Percentiles rank a stretch among this genome's conserved stretches.
Conservation (phyloP, 1,140 invertebrate genomes). For the Anastrepha ludens region DNA sequence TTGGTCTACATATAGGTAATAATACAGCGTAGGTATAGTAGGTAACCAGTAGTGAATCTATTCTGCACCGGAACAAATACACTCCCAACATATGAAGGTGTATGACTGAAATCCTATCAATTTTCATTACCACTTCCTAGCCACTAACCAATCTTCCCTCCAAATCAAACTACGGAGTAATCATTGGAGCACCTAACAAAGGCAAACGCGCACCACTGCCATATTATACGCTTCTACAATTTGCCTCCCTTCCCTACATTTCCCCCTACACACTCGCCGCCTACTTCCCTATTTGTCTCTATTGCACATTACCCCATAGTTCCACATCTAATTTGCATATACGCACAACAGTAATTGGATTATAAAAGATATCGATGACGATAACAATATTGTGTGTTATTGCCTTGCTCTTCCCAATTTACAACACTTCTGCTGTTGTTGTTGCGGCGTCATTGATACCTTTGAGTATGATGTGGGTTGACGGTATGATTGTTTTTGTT, state of each 20-base stretch:
- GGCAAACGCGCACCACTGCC: too few species aligned
- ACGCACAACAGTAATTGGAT: constrained; percentile 52
- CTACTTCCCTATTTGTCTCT: neutral
- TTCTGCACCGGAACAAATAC: too few species aligned
- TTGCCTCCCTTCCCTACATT: neutral
- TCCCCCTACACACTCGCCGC: neutral
- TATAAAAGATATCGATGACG: constrained; percentile 52
- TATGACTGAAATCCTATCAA: neutral
- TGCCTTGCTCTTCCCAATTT: neutral
- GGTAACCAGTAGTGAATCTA: too few species aligned
- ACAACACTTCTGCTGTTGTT: neutral
- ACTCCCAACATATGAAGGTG: too few species aligned
- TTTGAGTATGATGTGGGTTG: too few species aligned
- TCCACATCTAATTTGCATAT: constrained; percentile 47
- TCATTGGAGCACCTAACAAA: too few species aligned
- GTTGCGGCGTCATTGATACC: constrained; percentile 25
- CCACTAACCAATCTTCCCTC: neutral
- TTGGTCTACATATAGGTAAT: too few species aligned
- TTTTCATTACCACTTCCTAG: neutral
- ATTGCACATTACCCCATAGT: constrained; percentile 18
- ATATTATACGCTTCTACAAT: neutral
- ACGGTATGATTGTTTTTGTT: constrained; percentile 28
- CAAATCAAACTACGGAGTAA: neutral
- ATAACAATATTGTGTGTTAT: constrained; percentile 27
- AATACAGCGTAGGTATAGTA: too few species aligned